Conservation (phyloP, 2,797 vertebrate species). For the Glossophaga mutica region DNA sequence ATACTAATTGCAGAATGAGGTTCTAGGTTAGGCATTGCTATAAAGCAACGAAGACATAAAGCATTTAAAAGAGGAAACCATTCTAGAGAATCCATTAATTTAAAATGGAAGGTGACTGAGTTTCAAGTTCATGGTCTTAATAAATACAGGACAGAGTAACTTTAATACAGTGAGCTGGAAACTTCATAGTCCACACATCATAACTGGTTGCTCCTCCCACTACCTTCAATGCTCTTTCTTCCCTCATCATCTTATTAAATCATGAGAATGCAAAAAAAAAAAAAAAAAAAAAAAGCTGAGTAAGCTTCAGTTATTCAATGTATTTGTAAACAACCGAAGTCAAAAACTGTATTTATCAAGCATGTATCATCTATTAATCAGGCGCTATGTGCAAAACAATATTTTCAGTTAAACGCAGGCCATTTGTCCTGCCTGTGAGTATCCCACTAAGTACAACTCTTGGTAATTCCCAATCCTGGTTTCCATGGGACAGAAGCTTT, state of each 20-base stretch:
- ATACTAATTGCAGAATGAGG: neutral
- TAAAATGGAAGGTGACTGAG: neutral
- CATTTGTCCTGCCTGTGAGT: neutral
- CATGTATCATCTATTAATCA: neutral
- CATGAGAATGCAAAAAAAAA: neutral
- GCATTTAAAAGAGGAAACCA: constrained; percentile 9
- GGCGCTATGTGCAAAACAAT: neutral
- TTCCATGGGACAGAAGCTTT: neutral
- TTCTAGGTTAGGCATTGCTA: neutral
- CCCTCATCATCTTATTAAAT: neutral
- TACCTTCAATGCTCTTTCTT: neutral
- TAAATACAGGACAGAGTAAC: neutral
- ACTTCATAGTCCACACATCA: neutral
- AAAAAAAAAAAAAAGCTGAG: constrained; percentile 22
- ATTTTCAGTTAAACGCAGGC: neutral
- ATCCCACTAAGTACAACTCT: neutral
- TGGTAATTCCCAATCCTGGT: neutral
- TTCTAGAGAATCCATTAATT: neutral
- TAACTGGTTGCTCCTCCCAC: neutral
- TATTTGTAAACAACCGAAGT: neutral
- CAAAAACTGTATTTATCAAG: neutral
- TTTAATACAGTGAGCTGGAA: neutral
- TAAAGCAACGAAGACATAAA: neutral
- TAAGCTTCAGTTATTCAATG: neutral
- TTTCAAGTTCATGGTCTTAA: neutral